Conservation (phyloP, 2,797 vertebrate species). For the Rhadinocentrus ornatus region DNA sequence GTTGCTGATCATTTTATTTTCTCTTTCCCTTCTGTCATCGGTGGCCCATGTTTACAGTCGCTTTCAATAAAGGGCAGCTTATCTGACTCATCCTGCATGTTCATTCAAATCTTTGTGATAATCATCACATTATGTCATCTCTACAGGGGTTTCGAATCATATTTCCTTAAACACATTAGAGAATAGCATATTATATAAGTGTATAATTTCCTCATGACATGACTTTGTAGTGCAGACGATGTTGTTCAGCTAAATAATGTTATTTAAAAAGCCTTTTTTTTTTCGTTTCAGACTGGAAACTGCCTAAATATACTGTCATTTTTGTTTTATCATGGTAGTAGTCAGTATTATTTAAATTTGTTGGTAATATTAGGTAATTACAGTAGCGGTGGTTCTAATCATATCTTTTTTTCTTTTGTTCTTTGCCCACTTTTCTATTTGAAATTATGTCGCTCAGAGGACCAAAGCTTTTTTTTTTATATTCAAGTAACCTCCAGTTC, state of each 20-base stretch:
- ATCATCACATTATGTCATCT: slow-evolving; percentile 7
- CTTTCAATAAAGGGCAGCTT: slow-evolving; percentile 16
- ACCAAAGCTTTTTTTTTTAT: slow-evolving; percentile 38
- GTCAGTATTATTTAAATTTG: not conserved
- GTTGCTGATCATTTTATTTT: slow-evolving; percentile 5
- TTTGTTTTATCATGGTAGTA: not conserved
- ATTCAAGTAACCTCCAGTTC: too few relatives aligned
- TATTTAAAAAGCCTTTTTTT: not conserved
- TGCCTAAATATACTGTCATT: not conserved
- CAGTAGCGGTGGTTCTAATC: slow-evolving; percentile 9
- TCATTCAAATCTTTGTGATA: slow-evolving; percentile 11
- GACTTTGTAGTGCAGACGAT: not conserved
- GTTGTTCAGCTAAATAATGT: not conserved
- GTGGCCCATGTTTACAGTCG: slow-evolving; percentile 8
- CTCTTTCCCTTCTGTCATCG: not conserved
- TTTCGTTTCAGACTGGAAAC: not conserved
- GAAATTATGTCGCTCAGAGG: slow-evolving; percentile 64
- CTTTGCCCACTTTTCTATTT: slow-evolving; percentile 54
- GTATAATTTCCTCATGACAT: not conserved
- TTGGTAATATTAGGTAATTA: not conserved
- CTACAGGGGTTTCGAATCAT: not conserved
- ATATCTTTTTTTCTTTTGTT: slow-evolving; percentile 3
- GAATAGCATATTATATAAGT: not conserved
- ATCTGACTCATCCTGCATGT: not conserved
- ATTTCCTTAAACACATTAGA: not conserved